Percentiles rank a stretch among this genome's conserved stretches.
Conservation (phyloP, 2,113 vertebrate genomes). For the Thinocorus orbignyianus region DNA sequence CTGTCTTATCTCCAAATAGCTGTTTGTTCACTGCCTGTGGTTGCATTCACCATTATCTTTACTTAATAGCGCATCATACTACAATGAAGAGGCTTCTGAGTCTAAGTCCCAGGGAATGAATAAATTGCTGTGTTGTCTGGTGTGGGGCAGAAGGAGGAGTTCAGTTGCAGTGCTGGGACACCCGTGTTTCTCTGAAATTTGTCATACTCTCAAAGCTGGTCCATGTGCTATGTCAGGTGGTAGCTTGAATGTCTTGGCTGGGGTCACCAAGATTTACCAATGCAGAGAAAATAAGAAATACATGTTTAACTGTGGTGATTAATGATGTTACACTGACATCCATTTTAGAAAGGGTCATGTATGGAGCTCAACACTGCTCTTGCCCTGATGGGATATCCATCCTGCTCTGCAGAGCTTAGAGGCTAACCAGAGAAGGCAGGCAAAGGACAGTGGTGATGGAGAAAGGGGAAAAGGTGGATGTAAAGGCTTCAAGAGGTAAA, state of each 20-base stretch:
- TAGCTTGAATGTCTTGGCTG: background rate
- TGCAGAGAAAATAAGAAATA: background rate
- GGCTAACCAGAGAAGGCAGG: background rate
- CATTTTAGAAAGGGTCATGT: background rate
- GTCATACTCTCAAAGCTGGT: background rate
- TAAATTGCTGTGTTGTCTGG: background rate
- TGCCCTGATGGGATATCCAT: background rate
- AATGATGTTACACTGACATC: background rate
- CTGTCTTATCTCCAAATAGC: background rate
- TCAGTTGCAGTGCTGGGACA: background rate
- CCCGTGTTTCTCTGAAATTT: background rate
- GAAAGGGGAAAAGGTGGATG: background rate
- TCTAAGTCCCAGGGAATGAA: background rate
- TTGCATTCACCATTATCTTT: conserved; percentile 10
- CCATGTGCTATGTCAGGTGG: background rate
- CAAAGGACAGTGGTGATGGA: background rate
- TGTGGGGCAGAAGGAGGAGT: background rate
- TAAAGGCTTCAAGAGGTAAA: background rate
- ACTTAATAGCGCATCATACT: background rate
- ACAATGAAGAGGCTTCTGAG: background rate
- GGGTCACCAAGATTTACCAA: background rate
- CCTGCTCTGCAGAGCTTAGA: background rate
- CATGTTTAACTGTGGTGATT: background rate
- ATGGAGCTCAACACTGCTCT: background rate
- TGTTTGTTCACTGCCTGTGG: background rate